Percentiles rank a stretch among this genome's conserved stretches.
Evolutionary conservation across 2,888 invertebrate genomes (phyloP).

Genomic region (Listrodromus nycthemerus): DNA sequence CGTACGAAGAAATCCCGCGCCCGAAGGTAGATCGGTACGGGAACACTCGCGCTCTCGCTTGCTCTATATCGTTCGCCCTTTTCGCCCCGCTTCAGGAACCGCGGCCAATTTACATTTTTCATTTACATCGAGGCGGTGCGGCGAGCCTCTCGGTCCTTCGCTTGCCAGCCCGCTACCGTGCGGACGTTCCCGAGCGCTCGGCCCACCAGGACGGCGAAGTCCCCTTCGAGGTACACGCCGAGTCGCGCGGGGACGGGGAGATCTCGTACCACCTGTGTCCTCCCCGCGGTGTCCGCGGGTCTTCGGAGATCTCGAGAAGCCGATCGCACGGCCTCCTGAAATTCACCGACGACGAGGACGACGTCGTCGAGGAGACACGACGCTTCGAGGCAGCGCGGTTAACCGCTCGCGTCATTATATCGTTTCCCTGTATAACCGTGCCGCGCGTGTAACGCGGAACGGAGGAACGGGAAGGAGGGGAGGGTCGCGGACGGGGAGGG

Average conservation of each 20-base stretch:
- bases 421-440: conserved; percentile 56
- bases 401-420: conserved; percentile 66
- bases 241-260: conserved; percentile 37
- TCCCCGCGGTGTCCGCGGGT: conserved; percentile 37
- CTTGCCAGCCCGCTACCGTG: conserved; percentile 53
- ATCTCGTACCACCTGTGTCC: conserved; percentile 64
- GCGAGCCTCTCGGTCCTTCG: conserved; percentile 38
- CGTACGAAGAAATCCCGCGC: conserved; percentile 74
- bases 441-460: conserved; percentile 45
- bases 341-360: conserved; percentile 65
- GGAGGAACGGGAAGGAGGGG: conserved; percentile 17
- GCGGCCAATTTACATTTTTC: conserved; percentile 83
- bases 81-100: conserved; percentile 38
- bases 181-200: conserved; percentile 31
- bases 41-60: conserved; percentile 68
- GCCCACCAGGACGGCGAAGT: conserved; percentile 53
- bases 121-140: conserved; percentile 75
- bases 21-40: conserved; percentile 77
- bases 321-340: conserved; percentile 64
- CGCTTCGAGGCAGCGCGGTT: conserved; percentile 46
- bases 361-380: conserved; percentile 48
- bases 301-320: conserved; percentile 55
- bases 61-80: conserved; percentile 55
- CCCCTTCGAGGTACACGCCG: conserved; percentile 22
- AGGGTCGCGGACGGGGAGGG: conserved; percentile 11